Percentiles rank a stretch among this genome's conserved stretches.
These are phyloP conservation scores for Atherinomorus stipes DNA, from an alignment of 2,113 vertebrate genomes.

Conservation along the genomic window DNA sequence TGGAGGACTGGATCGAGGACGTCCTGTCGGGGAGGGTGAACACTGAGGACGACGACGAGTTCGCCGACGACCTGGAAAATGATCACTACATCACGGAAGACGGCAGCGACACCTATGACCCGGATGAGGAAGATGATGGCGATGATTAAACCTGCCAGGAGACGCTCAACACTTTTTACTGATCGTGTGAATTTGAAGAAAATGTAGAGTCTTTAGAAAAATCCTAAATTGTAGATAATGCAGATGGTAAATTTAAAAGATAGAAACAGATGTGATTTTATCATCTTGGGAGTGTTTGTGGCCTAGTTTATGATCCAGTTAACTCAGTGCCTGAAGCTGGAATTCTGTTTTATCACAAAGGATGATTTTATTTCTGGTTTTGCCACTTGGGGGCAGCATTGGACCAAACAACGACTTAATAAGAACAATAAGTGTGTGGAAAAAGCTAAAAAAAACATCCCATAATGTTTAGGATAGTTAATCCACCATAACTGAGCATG, in stretches of 20 bases:
- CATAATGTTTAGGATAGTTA: background rate
- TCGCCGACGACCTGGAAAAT: constrained; percentile 62
- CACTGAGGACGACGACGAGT: constrained; percentile 91
- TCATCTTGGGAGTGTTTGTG: background rate
- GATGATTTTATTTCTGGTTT: background rate
- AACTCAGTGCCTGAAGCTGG: constrained; percentile 5
- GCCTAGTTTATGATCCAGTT: background rate
- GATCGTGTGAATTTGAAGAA: too few species aligned
- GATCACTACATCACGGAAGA: constrained; percentile 71
- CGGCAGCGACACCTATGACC: constrained; percentile 30
- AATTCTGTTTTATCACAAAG: background rate
- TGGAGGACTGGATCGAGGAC: constrained; percentile 98
- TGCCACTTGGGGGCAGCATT: background rate
- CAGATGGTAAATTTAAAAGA: constrained; percentile 6
- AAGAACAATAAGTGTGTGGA: background rate
- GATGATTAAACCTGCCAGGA: constrained; percentile 36
- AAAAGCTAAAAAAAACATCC: background rate
- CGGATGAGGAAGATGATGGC: constrained; percentile 74
- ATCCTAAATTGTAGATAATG: background rate
- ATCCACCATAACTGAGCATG: too few species aligned
- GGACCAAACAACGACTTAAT: background rate
- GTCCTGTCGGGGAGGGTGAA: constrained; percentile 97
- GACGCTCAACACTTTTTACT: too few species aligned
- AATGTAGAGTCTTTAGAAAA: background rate
- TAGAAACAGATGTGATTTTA: background rate